Percentiles rank a stretch among this genome's conserved stretches.
These are phyloP conservation scores for Dipodomys stephensi DNA, from an alignment of 2,113 vertebrate genomes.

Conservation along the genomic window DNA sequence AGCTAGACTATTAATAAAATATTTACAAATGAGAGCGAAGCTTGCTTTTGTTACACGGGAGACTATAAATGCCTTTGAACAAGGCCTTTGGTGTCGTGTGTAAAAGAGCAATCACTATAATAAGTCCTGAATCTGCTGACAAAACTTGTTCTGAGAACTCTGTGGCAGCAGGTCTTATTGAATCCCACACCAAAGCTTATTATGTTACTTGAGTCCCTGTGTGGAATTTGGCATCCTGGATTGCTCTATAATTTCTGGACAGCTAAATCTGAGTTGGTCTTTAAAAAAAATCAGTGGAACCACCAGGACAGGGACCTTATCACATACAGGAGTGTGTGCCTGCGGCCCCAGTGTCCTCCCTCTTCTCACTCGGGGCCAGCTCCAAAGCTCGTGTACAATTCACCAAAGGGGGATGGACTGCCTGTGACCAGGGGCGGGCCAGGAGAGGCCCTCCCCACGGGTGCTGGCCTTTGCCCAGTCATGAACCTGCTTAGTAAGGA, in stretches of 20 bases:
- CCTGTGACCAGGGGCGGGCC: background rate
- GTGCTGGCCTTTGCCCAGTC: no score
- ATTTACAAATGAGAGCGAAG: background rate
- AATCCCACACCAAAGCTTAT: background rate
- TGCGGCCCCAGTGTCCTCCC: rapidly evolving
- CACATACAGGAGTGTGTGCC: rapidly evolving
- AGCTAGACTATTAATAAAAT: slow-evolving; percentile 49
- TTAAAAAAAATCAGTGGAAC: background rate
- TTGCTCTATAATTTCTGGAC: background rate
- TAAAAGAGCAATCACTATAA: background rate
- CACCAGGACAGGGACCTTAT: rapidly evolving
- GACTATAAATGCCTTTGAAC: background rate
- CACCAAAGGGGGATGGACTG: background rate
- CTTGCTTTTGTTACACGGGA: slow-evolving; percentile 27
- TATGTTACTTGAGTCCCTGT: background rate
- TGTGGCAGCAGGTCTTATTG: background rate
- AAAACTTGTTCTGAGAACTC: background rate
- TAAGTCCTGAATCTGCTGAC: background rate
- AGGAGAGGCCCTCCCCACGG: background rate
- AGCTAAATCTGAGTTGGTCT: background rate
- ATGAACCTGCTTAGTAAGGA: background rate
- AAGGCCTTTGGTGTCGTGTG: background rate
- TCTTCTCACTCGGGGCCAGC: rapidly evolving
- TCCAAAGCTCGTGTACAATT: rapidly evolving
- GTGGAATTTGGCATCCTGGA: background rate